Base-by-base conservation (phyloP, 2,888 invertebrate species). In the Pollenia griseotomentosa region DNA sequence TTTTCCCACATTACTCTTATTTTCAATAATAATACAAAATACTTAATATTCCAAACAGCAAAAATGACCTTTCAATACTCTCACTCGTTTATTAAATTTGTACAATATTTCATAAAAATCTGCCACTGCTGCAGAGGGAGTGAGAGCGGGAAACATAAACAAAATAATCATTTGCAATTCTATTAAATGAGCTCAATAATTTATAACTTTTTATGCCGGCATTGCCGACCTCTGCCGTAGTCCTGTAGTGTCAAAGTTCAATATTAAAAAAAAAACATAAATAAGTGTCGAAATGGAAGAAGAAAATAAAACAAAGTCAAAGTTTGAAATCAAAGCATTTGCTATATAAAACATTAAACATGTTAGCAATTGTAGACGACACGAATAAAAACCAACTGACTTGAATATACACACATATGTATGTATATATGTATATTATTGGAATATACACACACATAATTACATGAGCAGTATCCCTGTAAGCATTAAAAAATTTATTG, bases 291-390 rank as follows among this genome's bases (percentile, higher is more conserved):
- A 53, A 23, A 65, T 23, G 16, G 57, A 57, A 44, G 16, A 23
- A 16, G 12, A 51, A 57, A 61, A 59, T 57, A 66, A 44, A 68
- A 71, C 53, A 65, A 63, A 70, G n/a, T 53, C 19, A 14, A 44
- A 63, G 70, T 23, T 61, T 33, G 48, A 66, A 80, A 80, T 79
- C 73, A 80, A 59, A 84, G 73, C 42, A 59, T 71, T 77, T 77
- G n/a, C 68, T 57, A 44, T 83, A 80, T 51, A 51, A 65, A 83
- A 75, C 70, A 83, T 84, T 81, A 81, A 84, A 66, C 65, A 70
- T 71, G 83, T 80, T 73, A 71, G 48, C 86, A 87, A 87, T 87
- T 87, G 80, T 81, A 84, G 84, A 81, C 59, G 80, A 83, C 84
- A 87, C 77, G 84, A 87, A 77, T 75, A 78, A 84, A 70, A 84